Base-by-base conservation (phyloP, 2,888 invertebrate species). In the Cerastis rubricosa region DNA sequence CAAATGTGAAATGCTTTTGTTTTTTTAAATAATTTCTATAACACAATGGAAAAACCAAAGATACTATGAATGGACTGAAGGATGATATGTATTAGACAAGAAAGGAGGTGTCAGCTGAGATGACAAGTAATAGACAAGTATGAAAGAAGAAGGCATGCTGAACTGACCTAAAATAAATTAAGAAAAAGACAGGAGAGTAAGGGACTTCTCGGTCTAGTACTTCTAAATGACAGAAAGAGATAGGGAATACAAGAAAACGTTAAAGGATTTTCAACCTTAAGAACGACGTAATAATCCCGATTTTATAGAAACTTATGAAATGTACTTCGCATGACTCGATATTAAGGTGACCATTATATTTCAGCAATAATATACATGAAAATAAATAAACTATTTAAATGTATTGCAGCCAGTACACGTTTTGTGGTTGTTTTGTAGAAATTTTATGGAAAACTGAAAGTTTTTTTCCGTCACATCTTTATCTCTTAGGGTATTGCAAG, bases 261-360 rank as follows among this genome's bases (percentile, higher is more conserved):
- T 29, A 49, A 43, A 59, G n/a, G 25, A 29, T 25, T 45, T 47
- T 7, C 25, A 29, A 11, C 22, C 19, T 49, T 22, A 51, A n/a
- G 49, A 76, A 19, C 81, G 11, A 19, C 70, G 80, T 80, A 80
- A 81, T 80, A 80, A 80, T 80, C 80, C 81, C 82, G 80, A 81
- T 80, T 68, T 54, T 22, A 64, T 49, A 80, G 14, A 45, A 76
- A 63, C 25, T 22, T 43, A 22, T 63, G 29, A 59, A 45, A 29
- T 76, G 14, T 76, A 76, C 57, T 61, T 51, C 43, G 25, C 64
- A 35, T 70, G 35, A 47, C 47, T 70, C 29, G 17, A 47, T 54
- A 49, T 25, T 63, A 64, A 35, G 14, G 49, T 49, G 63, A 51
- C 14, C 57, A 25, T 29, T 64, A 49, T 74, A 35, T 80, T 25